These are phyloP conservation scores for Pedicia rivosa DNA, from an alignment of 2,888 invertebrate species.

Conservation along the genomic window DNA sequence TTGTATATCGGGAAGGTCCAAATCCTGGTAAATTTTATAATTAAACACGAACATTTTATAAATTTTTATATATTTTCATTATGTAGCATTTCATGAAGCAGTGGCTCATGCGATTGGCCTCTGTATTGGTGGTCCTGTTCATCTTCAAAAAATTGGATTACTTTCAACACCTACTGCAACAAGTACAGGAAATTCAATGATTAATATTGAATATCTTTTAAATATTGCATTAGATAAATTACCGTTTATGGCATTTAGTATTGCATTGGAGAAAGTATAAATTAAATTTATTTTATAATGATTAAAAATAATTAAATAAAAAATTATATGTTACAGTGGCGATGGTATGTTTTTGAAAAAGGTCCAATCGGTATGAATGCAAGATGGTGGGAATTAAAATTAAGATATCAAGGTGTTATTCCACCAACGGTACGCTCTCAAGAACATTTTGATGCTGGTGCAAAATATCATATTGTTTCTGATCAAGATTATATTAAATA, in stretches of 20 bases:
- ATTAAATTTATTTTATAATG: neutral
- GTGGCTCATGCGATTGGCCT: slow-evolving; percentile 64
- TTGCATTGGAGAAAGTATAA: slow-evolving; percentile 56
- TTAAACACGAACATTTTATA: slow-evolving; percentile 33
- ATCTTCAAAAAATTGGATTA: slow-evolving; percentile 56
- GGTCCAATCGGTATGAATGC: slow-evolving; percentile 55
- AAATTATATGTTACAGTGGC: slow-evolving; percentile 33
- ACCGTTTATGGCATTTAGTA: slow-evolving; percentile 62
- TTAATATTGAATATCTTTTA: slow-evolving; percentile 38
- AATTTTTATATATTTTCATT: slow-evolving; percentile 2
- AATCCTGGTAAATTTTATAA: slow-evolving; percentile 46
- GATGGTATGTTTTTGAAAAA: slow-evolving; percentile 63
- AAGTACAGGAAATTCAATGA: slow-evolving; percentile 13
- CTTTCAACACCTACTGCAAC: slow-evolving; percentile 38
- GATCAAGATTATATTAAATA: slow-evolving; percentile 60
- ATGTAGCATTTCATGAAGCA: slow-evolving; percentile 71
- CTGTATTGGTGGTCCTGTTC: slow-evolving; percentile 60
- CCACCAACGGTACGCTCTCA: slow-evolving; percentile 54
- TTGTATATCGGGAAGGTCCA: slow-evolving; percentile 62
- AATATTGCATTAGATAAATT: slow-evolving; percentile 63
- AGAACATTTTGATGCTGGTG: slow-evolving; percentile 65
- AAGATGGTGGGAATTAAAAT: slow-evolving; percentile 58
- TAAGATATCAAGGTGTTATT: slow-evolving; percentile 56
- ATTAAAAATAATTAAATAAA: neutral
- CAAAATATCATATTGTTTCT: slow-evolving; percentile 67